Evolutionary conservation across 2,113 vertebrate genomes (phyloP), one percentile per base, ranked within the genome.

Genomic region (Rutilus rutilus): DNA sequence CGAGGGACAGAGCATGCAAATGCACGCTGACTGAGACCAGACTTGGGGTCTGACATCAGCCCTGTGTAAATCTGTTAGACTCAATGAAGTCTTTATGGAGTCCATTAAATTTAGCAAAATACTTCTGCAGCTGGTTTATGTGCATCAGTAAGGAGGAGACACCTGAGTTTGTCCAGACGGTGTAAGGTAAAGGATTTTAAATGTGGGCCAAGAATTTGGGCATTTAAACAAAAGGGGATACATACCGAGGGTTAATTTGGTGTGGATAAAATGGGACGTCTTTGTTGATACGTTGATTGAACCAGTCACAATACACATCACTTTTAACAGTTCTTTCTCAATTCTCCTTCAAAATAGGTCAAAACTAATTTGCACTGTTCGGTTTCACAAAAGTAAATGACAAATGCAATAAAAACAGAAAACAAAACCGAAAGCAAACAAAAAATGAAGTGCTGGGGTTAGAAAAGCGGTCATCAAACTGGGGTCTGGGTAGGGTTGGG

Each of bases 31-130:
- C 80, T 19, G 30, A 69, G 80, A 50, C 80, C 80, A 82, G 42
- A 82, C 42, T 47, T 67, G 39, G 60, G 39, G 42, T 81, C 78
- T 82, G 62, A 69, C 62, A 82, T 82, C 80, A 82, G 62, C 21
- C 19, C 45, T 69, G 80, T 54, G 45, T 82, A 82, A 82, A 82
- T 52, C 80, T 82, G 80, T 50, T 52, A 65, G 42, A 67, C 45
- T 67, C 79, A 69, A 82, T 82, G 10, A 82, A 47, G 79, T 67
- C 62, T 82, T 82, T 82, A 82, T 67, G 19, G 62, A 82, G 64
- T 82, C 80, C 45, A 82, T 82, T 52, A 82, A 82, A 82, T 67
- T 50, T 69, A n/a, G 80, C 45, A 33, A 67, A 50, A 82, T 52
- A 36, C 62, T 50, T 67, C 27, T 69, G n/a, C 42, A 69, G 80